Conservation (phyloP, 2,113 vertebrate species). For the Melospiza georgiana region DNA sequence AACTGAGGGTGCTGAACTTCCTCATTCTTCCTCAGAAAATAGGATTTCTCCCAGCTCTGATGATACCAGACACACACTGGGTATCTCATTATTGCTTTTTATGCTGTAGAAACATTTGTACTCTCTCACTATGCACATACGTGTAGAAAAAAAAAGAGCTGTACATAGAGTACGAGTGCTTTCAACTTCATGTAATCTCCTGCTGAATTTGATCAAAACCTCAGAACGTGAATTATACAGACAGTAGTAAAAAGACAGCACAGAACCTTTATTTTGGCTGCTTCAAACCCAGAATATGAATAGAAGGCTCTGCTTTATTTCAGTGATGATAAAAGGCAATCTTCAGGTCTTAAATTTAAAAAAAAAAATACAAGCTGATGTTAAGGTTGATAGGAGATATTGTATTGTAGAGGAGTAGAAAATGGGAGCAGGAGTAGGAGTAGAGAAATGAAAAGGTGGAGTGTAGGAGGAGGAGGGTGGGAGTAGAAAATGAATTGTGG, state of each 20-base stretch:
- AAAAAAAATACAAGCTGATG: neutral
- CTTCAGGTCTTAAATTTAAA: conserved; percentile 21
- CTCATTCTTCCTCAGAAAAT: neutral
- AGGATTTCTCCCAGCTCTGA: neutral
- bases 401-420: conserved; percentile 36
- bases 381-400: conserved; percentile 21
- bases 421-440: conserved; percentile 59
- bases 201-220: conserved; percentile 45
- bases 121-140: neutral
- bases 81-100: neutral
- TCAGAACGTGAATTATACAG: conserved; percentile 10
- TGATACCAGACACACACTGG: neutral
- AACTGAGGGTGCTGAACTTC: neutral
- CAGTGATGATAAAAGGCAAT: conserved; percentile 44
- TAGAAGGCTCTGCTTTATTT: conserved; percentile 12
- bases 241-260: conserved; percentile 28
- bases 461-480: conserved; percentile 54
- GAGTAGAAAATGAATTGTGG: conserved; percentile 64
- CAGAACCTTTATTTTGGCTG: conserved; percentile 54
- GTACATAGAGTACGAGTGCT: neutral
- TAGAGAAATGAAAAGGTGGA: conserved; percentile 64
- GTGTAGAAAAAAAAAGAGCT: neutral
- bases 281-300: neutral
- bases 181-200: neutral
- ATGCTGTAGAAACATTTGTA: neutral